Evolutionary conservation across 1,140 invertebrate genomes (phyloP).

Genomic region (Drosophila tsacasi): DNA sequence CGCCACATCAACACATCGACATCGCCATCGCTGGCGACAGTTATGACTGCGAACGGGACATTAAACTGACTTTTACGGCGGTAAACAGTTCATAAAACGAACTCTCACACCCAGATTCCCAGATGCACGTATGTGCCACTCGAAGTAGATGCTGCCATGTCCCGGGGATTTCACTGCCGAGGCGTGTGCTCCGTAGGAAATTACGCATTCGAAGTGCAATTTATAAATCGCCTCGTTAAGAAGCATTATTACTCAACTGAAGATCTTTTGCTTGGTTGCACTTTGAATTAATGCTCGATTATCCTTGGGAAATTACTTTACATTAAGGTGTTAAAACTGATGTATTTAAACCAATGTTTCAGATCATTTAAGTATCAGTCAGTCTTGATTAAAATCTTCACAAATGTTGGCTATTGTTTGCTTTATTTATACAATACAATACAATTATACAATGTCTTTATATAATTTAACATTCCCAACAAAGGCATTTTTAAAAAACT

Average conservation of each 20-base stretch:
- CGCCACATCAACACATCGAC: not conserved
- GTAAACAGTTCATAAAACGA: constrained; percentile 79
- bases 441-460: constrained; percentile 6
- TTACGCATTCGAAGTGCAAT: constrained; percentile 22
- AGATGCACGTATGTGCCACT: constrained; percentile 41
- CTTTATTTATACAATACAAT: not conserved
- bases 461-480: not conserved
- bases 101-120: constrained; percentile 33
- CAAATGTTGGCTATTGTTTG: not conserved
- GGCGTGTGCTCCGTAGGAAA: constrained; percentile 30
- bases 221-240: constrained; percentile 9
- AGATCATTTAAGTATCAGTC: not conserved
- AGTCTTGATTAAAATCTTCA: not conserved
- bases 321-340: not conserved
- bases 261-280: not conserved
- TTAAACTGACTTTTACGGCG: constrained; percentile 81
- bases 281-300: not conserved
- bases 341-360: not conserved
- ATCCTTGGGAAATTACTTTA: not conserved
- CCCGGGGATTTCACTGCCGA: constrained; percentile 29
- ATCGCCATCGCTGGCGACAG: constrained; percentile 60
- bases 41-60: constrained; percentile 73
- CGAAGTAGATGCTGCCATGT: constrained; percentile 37
- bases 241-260: not conserved
- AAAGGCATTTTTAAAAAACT: not conserved